Base-by-base conservation (phyloP, 23 tunicate species). In the Pegea sp. region DNA sequence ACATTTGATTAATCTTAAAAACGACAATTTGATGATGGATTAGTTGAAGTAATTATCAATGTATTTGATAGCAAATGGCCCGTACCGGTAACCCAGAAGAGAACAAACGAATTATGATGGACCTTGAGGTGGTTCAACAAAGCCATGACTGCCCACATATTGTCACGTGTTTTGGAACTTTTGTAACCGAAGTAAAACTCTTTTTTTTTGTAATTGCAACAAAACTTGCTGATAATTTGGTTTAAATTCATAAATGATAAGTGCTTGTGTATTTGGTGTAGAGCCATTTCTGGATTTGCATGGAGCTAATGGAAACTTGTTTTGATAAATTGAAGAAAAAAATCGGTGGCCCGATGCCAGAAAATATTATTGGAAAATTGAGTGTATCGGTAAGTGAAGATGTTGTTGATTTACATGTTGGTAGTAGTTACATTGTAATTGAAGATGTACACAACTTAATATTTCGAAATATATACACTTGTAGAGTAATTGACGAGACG, bases 271-370 rank as follows among this genome's bases (percentile, higher is more conserved):
- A 38, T 8, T 8, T 38, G 11, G 46, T 44, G 3, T 62, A 76
- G 87, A 68, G 74, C 30, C 56, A 60, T 31, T 79, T 88, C n/a
- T 88, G 97, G 97, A 76, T 88, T 59, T 69, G 86, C 59, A 88
- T 88, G 97, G 97, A 88, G 50, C 34, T 88, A 22, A 88, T 88
- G 97, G 73, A 65, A 28, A 75, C 88, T 13, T 88, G 97, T 30
- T 88, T 88, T 56, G 97, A 88, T 34, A 88, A 88, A 31, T 24
- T 88, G 19, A 64, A 78, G 50, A 69, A 69, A 49, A 70, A 64
- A 65, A 54, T 75, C 31, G 52, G 46, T 28, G 75, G 77, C 2
- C 89, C 97, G 3, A 50, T 77, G 22, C 97, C 97, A 1, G 97
- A 75, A 50, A 55, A 51, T 7, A 52, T 88, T 4, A 33, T 88